Percentiles rank a stretch among this genome's conserved stretches.
Conservation (phyloP, 2,888 invertebrate species). For the Ceramica pisi region DNA sequence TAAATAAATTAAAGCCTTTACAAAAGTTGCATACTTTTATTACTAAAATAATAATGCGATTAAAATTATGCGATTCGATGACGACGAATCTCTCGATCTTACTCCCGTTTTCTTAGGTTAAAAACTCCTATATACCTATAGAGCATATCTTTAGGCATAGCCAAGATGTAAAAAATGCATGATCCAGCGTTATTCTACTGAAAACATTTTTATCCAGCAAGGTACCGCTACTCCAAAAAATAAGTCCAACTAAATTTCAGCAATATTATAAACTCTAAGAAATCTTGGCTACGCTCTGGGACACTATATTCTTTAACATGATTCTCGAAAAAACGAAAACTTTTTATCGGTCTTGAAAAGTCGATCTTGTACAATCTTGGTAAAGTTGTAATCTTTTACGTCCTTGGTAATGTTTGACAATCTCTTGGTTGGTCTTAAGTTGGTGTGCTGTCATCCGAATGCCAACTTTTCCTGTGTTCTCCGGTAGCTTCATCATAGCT, state of each 20-base stretch:
- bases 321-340: slow-evolving; percentile 32
- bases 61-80: slow-evolving; percentile 45
- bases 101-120: slow-evolving; percentile 39
- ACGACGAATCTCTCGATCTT: slow-evolving; percentile 15
- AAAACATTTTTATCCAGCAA: neutral
- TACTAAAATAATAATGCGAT: slow-evolving; percentile 52
- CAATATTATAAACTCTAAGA: neutral
- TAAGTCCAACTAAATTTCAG: neutral
- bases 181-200: neutral
- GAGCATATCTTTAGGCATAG: slow-evolving; percentile 23
- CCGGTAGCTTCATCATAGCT: slow-evolving; percentile 85
- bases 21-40: slow-evolving; percentile 68
- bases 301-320: slow-evolving; percentile 24
- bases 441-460: slow-evolving; percentile 88
- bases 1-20: slow-evolving; percentile 86
- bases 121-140: slow-evolving; percentile 31
- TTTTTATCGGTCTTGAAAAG: slow-evolving; percentile 21
- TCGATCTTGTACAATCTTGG: slow-evolving; percentile 30
- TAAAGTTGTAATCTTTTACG: slow-evolving; percentile 36
- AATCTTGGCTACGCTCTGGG: slow-evolving; percentile 34
- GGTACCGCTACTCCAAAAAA: neutral
- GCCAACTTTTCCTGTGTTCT: slow-evolving; percentile 89
- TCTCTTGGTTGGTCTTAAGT: slow-evolving; percentile 74
- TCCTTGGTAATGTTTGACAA: slow-evolving; percentile 38
- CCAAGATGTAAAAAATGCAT: neutral